Base-by-base conservation (phyloP, 2,888 invertebrate genomes). In the Ochropleura plecta region DNA sequence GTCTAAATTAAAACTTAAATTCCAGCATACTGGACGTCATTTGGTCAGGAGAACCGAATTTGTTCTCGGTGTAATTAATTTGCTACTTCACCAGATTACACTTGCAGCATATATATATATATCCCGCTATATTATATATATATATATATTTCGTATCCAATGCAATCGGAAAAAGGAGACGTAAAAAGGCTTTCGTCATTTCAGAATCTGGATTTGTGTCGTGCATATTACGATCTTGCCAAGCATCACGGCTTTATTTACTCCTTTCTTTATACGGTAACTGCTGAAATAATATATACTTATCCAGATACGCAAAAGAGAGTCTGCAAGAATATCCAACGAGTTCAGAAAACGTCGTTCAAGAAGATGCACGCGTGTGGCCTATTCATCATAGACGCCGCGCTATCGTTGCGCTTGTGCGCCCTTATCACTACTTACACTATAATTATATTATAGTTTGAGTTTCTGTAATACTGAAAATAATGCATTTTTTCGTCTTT, bases 381-480 rank as follows among this genome's bases (percentile, higher is more conserved):
- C 6, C n/a, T 71, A 18, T 71, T 71, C 70, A 14, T 18, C 44
- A 40, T 71, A 53, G 70, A 65, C n/a, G 66, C 74, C 6, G 57
- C 30, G 57, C 49, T 75, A 2, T 49, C 64, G 8, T 9, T 75
- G 5, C 20, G 12, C 3, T 57, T 73, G 18, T 30, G 14, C 20
- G 63, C 44, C 57, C 49, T 64, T 2, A 16, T 75, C 5, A 64
- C 74, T n/a, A 64, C 73, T 30, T 64, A 74, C 42, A 40, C 60
- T 30, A 73, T 74, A n/a, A 30, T 73, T n/a, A 55, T 74, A 14
- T 12, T 74, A 12, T 64, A 73, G 57, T 46, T 46, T 16, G 60
- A 73, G 16, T 70, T 62, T 71, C 18, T 73, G 16, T 73, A 69
- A 59, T 14, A 18, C 40, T 4, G n/a, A n/a, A n/a, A 4, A 53